Percentiles rank a stretch among this genome's conserved stretches.
Conservation (phyloP, 1,140 invertebrate genomes). For the Cataglyphis hispanica region DNA sequence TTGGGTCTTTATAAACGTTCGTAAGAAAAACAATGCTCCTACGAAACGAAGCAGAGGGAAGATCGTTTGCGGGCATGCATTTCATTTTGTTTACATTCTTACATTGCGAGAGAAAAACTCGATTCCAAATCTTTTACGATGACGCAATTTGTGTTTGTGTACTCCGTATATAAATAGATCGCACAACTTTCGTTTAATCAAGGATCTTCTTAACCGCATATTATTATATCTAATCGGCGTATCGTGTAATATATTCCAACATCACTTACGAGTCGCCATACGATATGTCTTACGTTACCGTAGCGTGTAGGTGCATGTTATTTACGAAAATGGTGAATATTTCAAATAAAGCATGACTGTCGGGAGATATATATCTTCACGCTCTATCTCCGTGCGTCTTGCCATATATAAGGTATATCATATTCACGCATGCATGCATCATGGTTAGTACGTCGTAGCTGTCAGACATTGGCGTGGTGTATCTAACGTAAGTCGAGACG, state of each 20-base stretch:
- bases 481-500: slow-evolving; percentile 45
- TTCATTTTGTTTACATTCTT: slow-evolving; percentile 16
- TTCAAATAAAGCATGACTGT: slow-evolving; percentile 73
- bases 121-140: not conserved
- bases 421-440: slow-evolving; percentile 73
- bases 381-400: slow-evolving; percentile 66
- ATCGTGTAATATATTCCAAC: slow-evolving; percentile 61
- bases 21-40: slow-evolving; percentile 40
- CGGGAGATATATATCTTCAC: slow-evolving; percentile 68
- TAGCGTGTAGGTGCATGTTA: slow-evolving; percentile 65
- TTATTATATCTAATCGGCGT: slow-evolving; percentile 64
- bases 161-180: not conserved
- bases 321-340: slow-evolving; percentile 77
- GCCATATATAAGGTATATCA: slow-evolving; percentile 69
- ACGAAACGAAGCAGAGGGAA: not conserved
- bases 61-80: not conserved
- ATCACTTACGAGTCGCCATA: slow-evolving; percentile 66
- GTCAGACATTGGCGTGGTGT: slow-evolving; percentile 55
- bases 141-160: not conserved
- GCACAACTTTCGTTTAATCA: not conserved
- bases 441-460: slow-evolving; percentile 66
- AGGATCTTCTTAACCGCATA: not conserved
- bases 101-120: not conserved
- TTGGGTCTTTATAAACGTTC: slow-evolving; percentile 39
- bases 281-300: slow-evolving; percentile 70